Evolutionary conservation across 2,888 invertebrate genomes (phyloP), one percentile per base, ranked within the genome.

Genomic region (Nezara viridula): DNA sequence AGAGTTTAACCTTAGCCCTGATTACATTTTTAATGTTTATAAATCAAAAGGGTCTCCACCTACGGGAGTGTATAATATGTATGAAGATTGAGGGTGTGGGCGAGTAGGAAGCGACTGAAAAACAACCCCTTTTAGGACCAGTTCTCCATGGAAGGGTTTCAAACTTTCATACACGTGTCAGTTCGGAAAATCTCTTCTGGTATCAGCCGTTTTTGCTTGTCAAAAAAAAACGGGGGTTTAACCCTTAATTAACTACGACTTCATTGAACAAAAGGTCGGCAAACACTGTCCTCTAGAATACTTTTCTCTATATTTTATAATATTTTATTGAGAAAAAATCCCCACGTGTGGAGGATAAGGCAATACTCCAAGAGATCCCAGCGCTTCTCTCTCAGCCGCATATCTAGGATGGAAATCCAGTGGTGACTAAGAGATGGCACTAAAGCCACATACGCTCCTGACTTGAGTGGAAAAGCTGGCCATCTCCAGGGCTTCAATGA

Each of bases 11-110:
- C 88, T 66, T 88, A 60, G 55, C 88, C 90, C 89, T 90, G 90
- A 90, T 90, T 90, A 89, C 90, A 90, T 90, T 90, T 90, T 90
- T 90, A 90, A 90, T 90, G 90, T 90, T 90, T 90, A 90, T 90
- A 90, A 90, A 90, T 90, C 90, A 90, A 89, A 88, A 89, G 88
- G 60, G 49, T 44, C 87, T 60, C 66, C 88, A 44, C 86, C 86
- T 86, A 50, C 50, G 47, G 86, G 52, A 37, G 50, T 37, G n/a
- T 86, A 47, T 50, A 86, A 86, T 86, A 86, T 86, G 40, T 52
- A 86, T 55, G 86, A 86, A 86, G 55, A 55, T 86, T 86, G 86
- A 52, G 86, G 55, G 86, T 50, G 81, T 81, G 81, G 24, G 73
- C 24, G 77, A 40, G 81, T 81, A 47, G 81, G 81, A 81, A 81